Conservation (phyloP, 2,797 vertebrate genomes). For the Echiichthys vipera region DNA sequence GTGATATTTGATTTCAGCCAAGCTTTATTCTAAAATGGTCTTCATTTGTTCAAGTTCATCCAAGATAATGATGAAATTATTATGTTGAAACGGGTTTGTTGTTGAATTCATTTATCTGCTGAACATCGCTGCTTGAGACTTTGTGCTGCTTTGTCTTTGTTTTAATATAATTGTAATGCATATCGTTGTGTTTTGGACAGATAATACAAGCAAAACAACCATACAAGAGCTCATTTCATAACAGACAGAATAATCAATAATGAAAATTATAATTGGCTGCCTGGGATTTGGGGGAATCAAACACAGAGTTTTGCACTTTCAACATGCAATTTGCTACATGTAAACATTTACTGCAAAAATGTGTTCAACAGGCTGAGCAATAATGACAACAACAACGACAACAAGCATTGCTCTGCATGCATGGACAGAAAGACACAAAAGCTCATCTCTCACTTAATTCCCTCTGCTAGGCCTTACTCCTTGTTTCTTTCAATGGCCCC, state of each 20-base stretch:
- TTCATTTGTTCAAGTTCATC: background rate
- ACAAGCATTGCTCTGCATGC: slow-evolving; percentile 57
- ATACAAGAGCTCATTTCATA: too few species aligned
- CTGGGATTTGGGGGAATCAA: background rate
- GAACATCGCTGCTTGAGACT: background rate
- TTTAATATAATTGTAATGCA: background rate
- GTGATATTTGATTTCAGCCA: background rate
- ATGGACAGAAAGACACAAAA: slow-evolving; percentile 59
- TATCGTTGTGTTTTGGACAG: background rate
- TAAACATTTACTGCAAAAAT: slow-evolving; percentile 34
- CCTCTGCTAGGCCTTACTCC: slow-evolving; percentile 58
- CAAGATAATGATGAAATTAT: background rate
- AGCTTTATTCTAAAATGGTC: background rate
- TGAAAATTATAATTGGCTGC: background rate
- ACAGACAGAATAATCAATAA: background rate
- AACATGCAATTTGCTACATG: background rate
- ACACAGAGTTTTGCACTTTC: slow-evolving; percentile 1
- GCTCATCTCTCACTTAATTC: slow-evolving; percentile 61
- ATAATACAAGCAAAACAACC: background rate
- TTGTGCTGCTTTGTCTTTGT: background rate
- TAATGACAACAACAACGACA: slow-evolving; percentile 51
- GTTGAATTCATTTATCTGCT: background rate
- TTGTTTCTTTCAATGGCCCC: slow-evolving; percentile 41
- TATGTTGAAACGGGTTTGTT: background rate
- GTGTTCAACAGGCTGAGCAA: slow-evolving; percentile 44